phyloP scores from a whole-genome alignment of 2,113 vertebrate genomes.

The Erythrolamprus reginae region DNA sequence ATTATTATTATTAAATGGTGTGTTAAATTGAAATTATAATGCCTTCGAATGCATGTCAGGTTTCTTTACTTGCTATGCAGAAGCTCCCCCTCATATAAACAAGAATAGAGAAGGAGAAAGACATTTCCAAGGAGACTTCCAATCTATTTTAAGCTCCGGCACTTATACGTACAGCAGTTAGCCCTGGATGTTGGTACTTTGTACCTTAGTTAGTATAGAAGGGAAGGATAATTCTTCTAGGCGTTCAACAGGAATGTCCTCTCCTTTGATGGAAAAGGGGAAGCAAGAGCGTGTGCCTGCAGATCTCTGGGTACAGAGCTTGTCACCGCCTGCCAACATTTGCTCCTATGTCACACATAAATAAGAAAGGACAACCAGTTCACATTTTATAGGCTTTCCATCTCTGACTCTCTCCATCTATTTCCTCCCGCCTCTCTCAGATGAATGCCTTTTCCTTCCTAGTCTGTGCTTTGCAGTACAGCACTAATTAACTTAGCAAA shows the following conservation, averaged over 20 bases:
- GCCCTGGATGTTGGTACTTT: background rate
- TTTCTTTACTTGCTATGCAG: background rate
- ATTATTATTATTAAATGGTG: too few species aligned
- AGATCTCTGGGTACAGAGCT: constrained; percentile 6
- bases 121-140: background rate
- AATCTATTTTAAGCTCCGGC: background rate
- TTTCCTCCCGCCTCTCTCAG: constrained; percentile 4
- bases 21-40: background rate
- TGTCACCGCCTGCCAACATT: background rate
- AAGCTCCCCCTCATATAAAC: background rate
- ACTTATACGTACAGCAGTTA: background rate
- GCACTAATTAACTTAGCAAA: constrained; percentile 49
- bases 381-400: constrained; percentile 30
- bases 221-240: background rate
- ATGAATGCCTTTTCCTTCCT: constrained; percentile 15
- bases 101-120: background rate
- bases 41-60: background rate
- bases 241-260: rapidly evolving
- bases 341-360: constrained; percentile 3
- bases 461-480: constrained; percentile 29
- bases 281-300: background rate
- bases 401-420: constrained; percentile 15
- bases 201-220: background rate
- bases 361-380: background rate
- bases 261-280: background rate